Evolutionary conservation across 2,113 vertebrate genomes (phyloP).

Genomic region (Heptranchias perlo): DNA sequence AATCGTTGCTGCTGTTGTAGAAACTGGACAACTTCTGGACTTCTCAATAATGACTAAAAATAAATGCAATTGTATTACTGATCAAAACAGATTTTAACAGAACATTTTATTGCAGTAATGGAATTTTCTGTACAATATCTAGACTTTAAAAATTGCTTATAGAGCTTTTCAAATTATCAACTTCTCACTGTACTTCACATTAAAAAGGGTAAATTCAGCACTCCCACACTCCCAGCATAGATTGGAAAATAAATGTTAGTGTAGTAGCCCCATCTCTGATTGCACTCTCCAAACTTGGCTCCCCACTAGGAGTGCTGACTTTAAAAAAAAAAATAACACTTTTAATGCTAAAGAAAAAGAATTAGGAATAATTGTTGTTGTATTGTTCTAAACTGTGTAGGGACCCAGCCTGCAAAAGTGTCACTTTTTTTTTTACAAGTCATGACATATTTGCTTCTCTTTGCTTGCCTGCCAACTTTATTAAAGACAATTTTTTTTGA

Average conservation of each 20-base stretch:
- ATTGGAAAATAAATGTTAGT: background rate
- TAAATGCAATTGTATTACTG: conserved; percentile 38
- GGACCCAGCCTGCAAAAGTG: background rate
- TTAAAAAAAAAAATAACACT: too few species aligned
- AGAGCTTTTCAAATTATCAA: background rate
- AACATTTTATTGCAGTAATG: background rate
- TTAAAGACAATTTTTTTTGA: background rate
- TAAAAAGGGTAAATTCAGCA: background rate
- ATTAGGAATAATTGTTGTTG: too few species aligned
- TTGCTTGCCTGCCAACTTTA: background rate
- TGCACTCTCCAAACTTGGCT: background rate
- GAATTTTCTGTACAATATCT: background rate
- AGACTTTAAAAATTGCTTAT: background rate
- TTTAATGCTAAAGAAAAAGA: too few species aligned
- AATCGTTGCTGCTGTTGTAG: conserved; percentile 91
- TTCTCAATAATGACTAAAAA: conserved; percentile 84
- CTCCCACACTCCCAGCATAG: background rate
- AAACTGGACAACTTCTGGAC: conserved; percentile 93
- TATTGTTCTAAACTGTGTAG: background rate
- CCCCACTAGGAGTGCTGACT: background rate
- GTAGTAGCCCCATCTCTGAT: background rate
- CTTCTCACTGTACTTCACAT: background rate
- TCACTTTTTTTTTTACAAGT: background rate
- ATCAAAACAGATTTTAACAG: background rate
- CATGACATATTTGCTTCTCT: too few species aligned